A percentile compares a stretch with the other conserved stretches of the same genome.
These are phyloP conservation scores for Diplazon laetatorius DNA, from an alignment of 2,888 invertebrate genomes.

Conservation along the genomic window DNA sequence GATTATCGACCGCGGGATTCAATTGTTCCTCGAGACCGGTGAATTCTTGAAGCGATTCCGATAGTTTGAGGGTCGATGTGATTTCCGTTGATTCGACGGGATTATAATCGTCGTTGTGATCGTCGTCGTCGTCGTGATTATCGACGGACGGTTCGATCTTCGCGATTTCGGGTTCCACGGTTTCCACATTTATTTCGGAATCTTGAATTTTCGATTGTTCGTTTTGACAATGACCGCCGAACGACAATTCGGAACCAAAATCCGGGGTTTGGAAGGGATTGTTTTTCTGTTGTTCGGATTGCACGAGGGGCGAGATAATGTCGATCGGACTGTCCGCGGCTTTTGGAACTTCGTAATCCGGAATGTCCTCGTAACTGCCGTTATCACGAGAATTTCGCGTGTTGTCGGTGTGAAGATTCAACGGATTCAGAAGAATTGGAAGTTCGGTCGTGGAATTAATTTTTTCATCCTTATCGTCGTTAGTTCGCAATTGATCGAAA, in stretches of 20 bases:
- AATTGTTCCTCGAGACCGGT: conserved; percentile 75
- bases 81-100: conserved; percentile 46
- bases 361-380: neutral
- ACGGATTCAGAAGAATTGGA: conserved; percentile 58
- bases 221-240: neutral
- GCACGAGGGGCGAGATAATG: neutral
- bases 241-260: conserved; percentile 6
- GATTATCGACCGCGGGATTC: conserved; percentile 51
- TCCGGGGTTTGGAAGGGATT: conserved; percentile 37
- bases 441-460: conserved; percentile 23
- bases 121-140: neutral
- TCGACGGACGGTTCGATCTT: neutral
- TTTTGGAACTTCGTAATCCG: conserved; percentile 30
- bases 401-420: conserved; percentile 38
- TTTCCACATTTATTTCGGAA: neutral
- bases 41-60: conserved; percentile 77
- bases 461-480: neutral
- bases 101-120: no score
- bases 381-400: neutral
- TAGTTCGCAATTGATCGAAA: conserved; percentile 25
- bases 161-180: neutral
- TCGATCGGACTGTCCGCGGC: conserved; percentile 54
- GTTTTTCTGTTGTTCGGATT: neutral
- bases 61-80: conserved; percentile 68
- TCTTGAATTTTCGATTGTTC: neutral